Base-by-base conservation (phyloP, 23 tunicate genomes). In the Trididemnum clinides region DNA sequence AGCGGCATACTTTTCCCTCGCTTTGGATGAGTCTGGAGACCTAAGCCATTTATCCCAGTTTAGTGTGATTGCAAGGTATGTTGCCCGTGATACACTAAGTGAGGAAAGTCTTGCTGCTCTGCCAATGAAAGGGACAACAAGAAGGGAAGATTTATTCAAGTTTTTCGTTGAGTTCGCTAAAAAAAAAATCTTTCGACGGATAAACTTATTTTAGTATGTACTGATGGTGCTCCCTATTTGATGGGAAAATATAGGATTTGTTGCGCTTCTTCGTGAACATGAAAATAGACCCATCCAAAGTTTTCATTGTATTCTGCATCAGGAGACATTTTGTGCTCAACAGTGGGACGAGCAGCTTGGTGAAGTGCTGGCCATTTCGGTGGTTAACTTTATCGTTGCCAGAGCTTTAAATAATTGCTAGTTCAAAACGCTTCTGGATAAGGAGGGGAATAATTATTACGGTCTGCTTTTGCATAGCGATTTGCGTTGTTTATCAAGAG, bases 21-120 rank as follows among this genome's bases (percentile, higher is more conserved):
- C 84, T 79, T 79, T 79, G n/a, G 84, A 79, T 57, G 84, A 79
- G 84, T 79, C 84, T 28, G 28, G 73, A 79, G 84, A 79, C 72
- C 34, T 79, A 79, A 79, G 84, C 35, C 84, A 79, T 57, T 57
- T 79, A 79, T 79, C 84, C n/a, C 84, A 79, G 73, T 79, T 79
- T 73, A 79, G 84, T 79, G n/a, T 79, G 57, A 79, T 54, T 79
- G 84, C 84, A 54, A 79, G 84, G 84, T 79, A 79, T 31, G 84
- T 79, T 79, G 37, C 26, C 19, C 73, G 84, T 79, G 84, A 57
- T 34, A 79, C 37, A 79, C n/a, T 79, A 73, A 73, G 84, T 31
- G 84, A 79, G 26, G 84, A 79, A 79, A 79, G 84, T 57, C 73
- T 79, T 79, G 35, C 84, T 79, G 84, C 57, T 57, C 57, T 79